Percentiles rank a stretch among this genome's conserved stretches.
Conservation (phyloP, 2,888 invertebrate species). For the Noctua fimbriata region DNA sequence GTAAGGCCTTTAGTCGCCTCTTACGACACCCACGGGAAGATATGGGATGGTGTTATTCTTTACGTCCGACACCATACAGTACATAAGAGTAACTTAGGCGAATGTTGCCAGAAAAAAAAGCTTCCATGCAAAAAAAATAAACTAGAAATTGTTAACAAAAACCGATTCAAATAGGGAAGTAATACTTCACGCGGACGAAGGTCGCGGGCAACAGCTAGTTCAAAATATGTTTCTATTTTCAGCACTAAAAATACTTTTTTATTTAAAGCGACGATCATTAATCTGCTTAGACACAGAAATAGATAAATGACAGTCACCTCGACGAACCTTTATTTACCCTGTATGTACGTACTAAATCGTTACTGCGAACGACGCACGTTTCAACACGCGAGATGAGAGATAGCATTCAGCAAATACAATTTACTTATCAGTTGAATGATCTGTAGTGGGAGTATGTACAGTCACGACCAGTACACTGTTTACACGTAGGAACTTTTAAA, state of each 20-base stretch:
- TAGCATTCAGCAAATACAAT: conserved; percentile 32
- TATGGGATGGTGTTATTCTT: no score
- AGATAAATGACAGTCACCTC: conserved; percentile 17
- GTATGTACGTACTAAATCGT: conserved; percentile 2
- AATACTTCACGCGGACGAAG: no score
- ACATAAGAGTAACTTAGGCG: no score
- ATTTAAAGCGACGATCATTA: conserved; percentile 10
- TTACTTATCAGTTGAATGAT: conserved; percentile 14
- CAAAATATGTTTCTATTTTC: neutral
- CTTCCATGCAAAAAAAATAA: no score
- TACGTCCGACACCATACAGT: no score
- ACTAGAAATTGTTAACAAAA: no score
- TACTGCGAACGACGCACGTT: conserved; percentile 8
- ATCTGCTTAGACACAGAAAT: conserved; percentile 5
- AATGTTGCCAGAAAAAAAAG: no score
- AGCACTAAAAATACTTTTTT: neutral
- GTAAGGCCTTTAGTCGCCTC: no score
- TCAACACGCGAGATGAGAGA: conserved; percentile 32
- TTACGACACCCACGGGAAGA: no score
- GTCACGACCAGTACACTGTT: neutral
- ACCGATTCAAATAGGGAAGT: no score
- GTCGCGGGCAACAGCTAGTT: no score
- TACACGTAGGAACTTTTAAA: no score
- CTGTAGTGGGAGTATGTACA: neutral
- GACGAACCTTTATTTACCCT: conserved; percentile 13